These are phyloP conservation scores for Bradypodion pumilum DNA, from an alignment of 2,797 vertebrate genomes.

Conservation along the genomic window DNA sequence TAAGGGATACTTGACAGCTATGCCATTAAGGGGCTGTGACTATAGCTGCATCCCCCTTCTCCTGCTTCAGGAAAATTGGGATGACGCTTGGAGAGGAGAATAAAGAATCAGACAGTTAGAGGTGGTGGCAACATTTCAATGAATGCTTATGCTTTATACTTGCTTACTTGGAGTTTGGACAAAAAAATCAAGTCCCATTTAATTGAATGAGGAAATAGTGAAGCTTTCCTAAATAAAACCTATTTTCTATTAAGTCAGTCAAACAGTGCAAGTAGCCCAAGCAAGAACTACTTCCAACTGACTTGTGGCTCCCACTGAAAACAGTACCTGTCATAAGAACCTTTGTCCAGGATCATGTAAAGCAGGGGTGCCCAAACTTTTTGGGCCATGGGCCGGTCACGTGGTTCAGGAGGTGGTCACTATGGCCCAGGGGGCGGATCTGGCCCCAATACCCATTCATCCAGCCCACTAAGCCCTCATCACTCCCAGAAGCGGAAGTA, in stretches of 20 bases:
- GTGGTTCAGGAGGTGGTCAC: too few relatives aligned
- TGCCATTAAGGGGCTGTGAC: background rate
- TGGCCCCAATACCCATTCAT: too few relatives aligned
- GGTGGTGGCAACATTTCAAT: background rate
- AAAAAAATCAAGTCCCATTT: background rate
- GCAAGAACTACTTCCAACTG: background rate
- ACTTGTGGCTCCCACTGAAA: background rate
- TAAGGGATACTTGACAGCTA: too few relatives aligned
- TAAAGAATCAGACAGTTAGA: too few relatives aligned
- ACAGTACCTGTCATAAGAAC: background rate
- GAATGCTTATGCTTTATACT: background rate
- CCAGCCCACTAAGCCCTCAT: too few relatives aligned
- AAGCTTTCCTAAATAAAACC: background rate
- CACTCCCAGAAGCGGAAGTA: too few relatives aligned
- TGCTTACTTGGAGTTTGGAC: background rate
- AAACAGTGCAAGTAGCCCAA: background rate
- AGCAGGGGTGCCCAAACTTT: too few relatives aligned
- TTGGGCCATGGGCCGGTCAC: too few relatives aligned
- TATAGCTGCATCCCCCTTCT: background rate
- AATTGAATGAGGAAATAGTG: background rate
- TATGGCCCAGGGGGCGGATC: too few relatives aligned
- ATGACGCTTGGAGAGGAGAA: background rate
- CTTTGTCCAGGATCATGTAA: background rate
- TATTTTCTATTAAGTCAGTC: background rate
- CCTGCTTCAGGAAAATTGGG: too few relatives aligned